These are phyloP conservation scores for Amia ocellicauda DNA, from an alignment of 2,113 vertebrate species.

Conservation along the genomic window DNA sequence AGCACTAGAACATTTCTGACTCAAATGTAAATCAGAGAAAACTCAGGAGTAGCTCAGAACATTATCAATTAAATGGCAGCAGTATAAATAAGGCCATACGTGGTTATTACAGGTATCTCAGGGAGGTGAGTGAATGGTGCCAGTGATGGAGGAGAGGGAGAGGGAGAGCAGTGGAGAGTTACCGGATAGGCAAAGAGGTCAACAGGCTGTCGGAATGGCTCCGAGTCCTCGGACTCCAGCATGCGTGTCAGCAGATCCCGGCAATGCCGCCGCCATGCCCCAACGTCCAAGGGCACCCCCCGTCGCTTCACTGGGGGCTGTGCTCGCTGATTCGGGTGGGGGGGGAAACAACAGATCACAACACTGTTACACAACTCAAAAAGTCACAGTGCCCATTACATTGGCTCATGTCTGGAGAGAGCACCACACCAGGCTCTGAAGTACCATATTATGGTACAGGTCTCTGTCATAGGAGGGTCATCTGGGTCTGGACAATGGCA, in stretches of 20 bases:
- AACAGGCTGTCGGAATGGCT: slow-evolving; percentile 85
- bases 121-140: too few species aligned
- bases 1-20: too few species aligned
- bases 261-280: slow-evolving; percentile 80
- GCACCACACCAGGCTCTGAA: too few species aligned
- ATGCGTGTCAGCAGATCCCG: slow-evolving; percentile 82
- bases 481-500: too few species aligned
- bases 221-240: slow-evolving; percentile 80
- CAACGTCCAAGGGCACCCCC: slow-evolving; percentile 60
- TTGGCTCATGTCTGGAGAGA: too few species aligned
- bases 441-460: too few species aligned
- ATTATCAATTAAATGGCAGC: background rate
- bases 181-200: slow-evolving; percentile 87
- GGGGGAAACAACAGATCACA: slow-evolving; percentile 3
- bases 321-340: slow-evolving; percentile 29
- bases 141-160: background rate
- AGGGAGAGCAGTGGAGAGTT: slow-evolving; percentile 19
- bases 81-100: background rate
- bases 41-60: background rate
- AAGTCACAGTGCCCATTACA: background rate
- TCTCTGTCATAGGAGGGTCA: too few species aligned
- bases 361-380: background rate
- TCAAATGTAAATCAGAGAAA: too few species aligned
- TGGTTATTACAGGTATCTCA: too few species aligned
- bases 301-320: slow-evolving; percentile 44